phyloP scores from a whole-genome alignment of 2,888 invertebrate genomes.

The Cephus nigrinus region DNA sequence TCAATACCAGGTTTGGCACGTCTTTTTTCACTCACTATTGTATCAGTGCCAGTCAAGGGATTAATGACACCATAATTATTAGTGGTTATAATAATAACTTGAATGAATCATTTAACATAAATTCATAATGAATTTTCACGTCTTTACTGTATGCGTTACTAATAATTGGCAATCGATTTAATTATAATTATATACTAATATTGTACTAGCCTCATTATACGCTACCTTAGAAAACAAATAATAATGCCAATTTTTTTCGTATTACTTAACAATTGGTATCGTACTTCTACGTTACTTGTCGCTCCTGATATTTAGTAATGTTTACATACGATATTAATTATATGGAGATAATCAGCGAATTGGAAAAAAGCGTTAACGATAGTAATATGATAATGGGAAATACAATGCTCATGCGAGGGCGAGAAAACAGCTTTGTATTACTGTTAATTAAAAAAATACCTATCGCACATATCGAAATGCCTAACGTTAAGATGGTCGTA shows the following conservation, averaged over 20 bases:
- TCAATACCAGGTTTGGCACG: too few relatives aligned
- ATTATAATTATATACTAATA: background rate
- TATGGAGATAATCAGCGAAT: background rate
- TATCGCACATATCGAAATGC: background rate
- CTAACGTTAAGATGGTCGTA: background rate
- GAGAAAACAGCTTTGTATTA: background rate
- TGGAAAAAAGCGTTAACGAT: background rate
- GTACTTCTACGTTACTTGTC: background rate
- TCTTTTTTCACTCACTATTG: too few relatives aligned
- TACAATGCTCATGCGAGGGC: background rate
- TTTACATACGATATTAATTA: background rate
- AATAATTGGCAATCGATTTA: background rate
- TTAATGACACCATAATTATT: background rate
- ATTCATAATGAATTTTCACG: background rate
- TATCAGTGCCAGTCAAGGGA: too few relatives aligned
- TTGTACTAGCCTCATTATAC: background rate
- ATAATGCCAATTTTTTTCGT: background rate
- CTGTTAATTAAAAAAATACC: background rate
- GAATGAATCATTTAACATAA: background rate
- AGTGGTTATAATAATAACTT: background rate
- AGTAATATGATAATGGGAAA: background rate
- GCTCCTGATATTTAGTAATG: background rate
- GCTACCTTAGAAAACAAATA: background rate
- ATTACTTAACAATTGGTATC: background rate
- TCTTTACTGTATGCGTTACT: background rate